Evolutionary conservation across 2,797 vertebrate genomes (phyloP).

Genomic region (Bovichtus diacanthus): DNA sequence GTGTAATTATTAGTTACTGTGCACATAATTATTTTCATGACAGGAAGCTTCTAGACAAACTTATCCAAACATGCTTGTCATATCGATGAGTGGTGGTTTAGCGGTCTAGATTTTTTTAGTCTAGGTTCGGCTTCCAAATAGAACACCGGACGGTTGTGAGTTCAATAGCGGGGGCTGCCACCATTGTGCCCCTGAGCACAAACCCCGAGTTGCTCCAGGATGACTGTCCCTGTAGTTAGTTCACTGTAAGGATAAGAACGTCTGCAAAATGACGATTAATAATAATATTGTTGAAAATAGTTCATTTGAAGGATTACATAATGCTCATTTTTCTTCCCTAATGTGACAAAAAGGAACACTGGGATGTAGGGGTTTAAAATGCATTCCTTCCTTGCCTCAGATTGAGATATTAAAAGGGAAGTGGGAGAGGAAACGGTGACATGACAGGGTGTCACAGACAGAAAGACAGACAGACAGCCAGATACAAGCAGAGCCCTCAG

Average conservation of each 20-base stretch:
- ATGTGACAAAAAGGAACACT: constrained; percentile 21
- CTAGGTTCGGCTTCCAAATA: too few relatives aligned
- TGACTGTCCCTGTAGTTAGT: too few relatives aligned
- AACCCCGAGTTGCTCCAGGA: too few relatives aligned
- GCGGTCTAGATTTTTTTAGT: too few relatives aligned
- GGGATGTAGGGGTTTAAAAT: constrained; percentile 31
- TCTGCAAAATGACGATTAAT: too few relatives aligned
- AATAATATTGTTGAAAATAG: not conserved
- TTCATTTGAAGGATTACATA: constrained; percentile 21
- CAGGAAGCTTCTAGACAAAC: constrained; percentile 30
- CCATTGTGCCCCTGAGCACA: too few relatives aligned
- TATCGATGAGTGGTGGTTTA: too few relatives aligned
- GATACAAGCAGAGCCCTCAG: constrained; percentile 65
- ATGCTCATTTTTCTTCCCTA: constrained; percentile 4
- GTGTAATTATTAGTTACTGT: constrained; percentile 51
- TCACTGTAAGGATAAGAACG: too few relatives aligned
- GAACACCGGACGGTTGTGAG: too few relatives aligned
- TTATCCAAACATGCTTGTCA: constrained; percentile 29
- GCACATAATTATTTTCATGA: constrained; percentile 31
- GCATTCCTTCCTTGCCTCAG: constrained; percentile 30
- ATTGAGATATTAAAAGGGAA: constrained; percentile 72
- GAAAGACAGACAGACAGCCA: constrained; percentile 62
- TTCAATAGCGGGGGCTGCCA: too few relatives aligned
- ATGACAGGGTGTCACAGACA: constrained; percentile 66
- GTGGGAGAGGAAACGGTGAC: constrained; percentile 62